Evolutionary conservation across 2,888 invertebrate genomes (phyloP).

Genomic region (Cepaea hortensis): DNA sequence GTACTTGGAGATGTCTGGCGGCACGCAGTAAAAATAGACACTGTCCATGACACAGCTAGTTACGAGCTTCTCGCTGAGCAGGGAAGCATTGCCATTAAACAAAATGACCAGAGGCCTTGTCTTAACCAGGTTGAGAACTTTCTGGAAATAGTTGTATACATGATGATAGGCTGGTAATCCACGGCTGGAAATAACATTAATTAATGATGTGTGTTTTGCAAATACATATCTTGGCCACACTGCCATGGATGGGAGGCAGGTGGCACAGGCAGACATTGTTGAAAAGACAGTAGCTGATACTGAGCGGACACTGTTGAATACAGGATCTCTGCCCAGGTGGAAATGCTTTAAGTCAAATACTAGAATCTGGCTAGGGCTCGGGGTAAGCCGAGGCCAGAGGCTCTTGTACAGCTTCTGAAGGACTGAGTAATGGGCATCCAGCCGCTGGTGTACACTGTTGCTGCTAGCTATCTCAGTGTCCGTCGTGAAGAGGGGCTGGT

Average conservation of each 20-base stretch:
- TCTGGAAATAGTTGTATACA: slow-evolving; percentile 29
- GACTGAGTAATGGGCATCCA: slow-evolving; percentile 16
- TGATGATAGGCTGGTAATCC: slow-evolving; percentile 21
- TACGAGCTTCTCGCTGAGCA: slow-evolving; percentile 32
- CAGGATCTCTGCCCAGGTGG: background rate
- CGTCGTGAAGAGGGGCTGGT: background rate
- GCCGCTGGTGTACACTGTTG: background rate
- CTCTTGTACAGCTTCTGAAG: slow-evolving; percentile 22
- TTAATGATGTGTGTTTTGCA: slow-evolving; percentile 18
- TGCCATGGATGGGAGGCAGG: background rate
- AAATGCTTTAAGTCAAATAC: slow-evolving; percentile 24
- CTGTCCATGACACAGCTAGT: background rate
- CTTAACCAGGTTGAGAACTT: background rate
- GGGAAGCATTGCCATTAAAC: slow-evolving; percentile 1
- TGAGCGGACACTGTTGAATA: background rate
- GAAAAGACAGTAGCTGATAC: slow-evolving; percentile 16
- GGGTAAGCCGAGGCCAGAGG: background rate
- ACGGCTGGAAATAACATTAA: background rate
- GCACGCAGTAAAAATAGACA: slow-evolving; percentile 25
- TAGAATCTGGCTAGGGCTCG: background rate
- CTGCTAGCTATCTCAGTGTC: background rate
- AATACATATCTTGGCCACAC: slow-evolving; percentile 1
- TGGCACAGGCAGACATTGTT: background rate
- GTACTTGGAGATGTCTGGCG: slow-evolving; percentile 21
- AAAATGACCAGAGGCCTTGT: slow-evolving; percentile 34